Conservation (phyloP, 2,797 vertebrate species). For the Todus mexicanus region DNA sequence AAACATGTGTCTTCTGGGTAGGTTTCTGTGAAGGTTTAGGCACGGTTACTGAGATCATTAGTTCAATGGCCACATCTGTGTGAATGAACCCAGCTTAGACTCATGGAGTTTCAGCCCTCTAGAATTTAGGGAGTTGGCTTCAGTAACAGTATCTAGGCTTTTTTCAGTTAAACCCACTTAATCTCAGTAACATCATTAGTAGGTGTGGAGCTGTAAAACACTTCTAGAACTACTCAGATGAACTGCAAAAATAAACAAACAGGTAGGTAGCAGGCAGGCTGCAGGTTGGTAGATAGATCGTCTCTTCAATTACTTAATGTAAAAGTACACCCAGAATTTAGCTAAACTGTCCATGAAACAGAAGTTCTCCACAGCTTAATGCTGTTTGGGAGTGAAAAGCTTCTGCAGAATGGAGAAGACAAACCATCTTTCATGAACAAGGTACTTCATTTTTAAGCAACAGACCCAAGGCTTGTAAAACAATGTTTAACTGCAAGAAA, state of each 20-base stretch:
- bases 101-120: neutral
- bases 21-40: constrained; percentile 1
- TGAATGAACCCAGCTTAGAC: neutral
- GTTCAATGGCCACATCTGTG: neutral
- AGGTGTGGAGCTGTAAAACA: neutral
- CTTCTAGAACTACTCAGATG: neutral
- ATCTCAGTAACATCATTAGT: neutral
- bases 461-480: neutral
- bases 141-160: neutral
- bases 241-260: neutral
- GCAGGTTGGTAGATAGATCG: neutral
- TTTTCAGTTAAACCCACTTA: neutral
- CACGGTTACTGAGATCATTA: neutral
- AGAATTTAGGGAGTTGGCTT: neutral
- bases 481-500: neutral
- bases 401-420: neutral
- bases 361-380: neutral
- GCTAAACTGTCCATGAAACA: neutral
- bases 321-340: neutral
- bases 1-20: constrained; percentile 34
- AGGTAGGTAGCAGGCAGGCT: neutral
- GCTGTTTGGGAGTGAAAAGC: neutral
- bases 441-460: neutral
- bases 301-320: neutral
- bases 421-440: neutral